A percentile compares a stretch with the other conserved stretches of the same genome.
Evolutionary conservation across 2,888 invertebrate species (phyloP).

Genomic region (Cryptus viduatorius): DNA sequence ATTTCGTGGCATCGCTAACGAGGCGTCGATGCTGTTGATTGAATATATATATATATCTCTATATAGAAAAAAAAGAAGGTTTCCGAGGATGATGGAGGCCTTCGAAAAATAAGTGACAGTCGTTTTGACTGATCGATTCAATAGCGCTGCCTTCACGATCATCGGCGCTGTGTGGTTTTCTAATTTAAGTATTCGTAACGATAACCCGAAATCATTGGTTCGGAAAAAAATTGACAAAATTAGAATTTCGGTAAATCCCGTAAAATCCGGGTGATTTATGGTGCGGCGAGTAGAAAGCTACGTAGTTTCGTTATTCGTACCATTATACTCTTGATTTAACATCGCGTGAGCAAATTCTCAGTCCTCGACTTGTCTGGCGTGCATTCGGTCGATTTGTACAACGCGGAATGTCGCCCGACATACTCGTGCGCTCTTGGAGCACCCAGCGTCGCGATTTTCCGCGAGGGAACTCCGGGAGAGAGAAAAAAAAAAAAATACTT

Average conservation of each 20-base stretch:
- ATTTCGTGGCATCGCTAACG: slow-evolving; percentile 40
- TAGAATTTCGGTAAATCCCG: not conserved
- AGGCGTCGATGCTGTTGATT: slow-evolving; percentile 51
- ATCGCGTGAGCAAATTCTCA: slow-evolving; percentile 53
- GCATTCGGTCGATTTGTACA: slow-evolving; percentile 53
- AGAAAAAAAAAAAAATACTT: not conserved
- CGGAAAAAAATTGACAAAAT: not conserved
- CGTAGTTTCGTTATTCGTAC: slow-evolving; percentile 37
- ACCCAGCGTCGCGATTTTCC: not conserved
- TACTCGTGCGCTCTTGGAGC: slow-evolving; percentile 10
- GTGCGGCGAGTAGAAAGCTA: not conserved
- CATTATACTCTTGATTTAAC: slow-evolving; percentile 35
- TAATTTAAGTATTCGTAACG: not conserved
- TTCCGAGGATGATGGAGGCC: slow-evolving; percentile 48
- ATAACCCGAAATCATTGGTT: not conserved
- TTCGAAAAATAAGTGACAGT: slow-evolving; percentile 57
- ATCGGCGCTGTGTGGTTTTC: slow-evolving; percentile 4
- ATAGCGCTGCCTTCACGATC: slow-evolving; percentile 24
- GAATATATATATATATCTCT: slow-evolving; percentile 10
- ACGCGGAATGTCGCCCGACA: slow-evolving; percentile 46
- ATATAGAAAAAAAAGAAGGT: slow-evolving; percentile 26
- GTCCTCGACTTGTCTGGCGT: slow-evolving; percentile 32
- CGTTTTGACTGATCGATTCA: slow-evolving; percentile 58
- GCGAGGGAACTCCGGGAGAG: not conserved
- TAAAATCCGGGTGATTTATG: slow-evolving; percentile 11